A percentile compares a stretch with the other conserved stretches of the same genome.
These are phyloP conservation scores for Anodontia alba DNA, from an alignment of 2,888 invertebrate genomes.

Conservation along the genomic window DNA sequence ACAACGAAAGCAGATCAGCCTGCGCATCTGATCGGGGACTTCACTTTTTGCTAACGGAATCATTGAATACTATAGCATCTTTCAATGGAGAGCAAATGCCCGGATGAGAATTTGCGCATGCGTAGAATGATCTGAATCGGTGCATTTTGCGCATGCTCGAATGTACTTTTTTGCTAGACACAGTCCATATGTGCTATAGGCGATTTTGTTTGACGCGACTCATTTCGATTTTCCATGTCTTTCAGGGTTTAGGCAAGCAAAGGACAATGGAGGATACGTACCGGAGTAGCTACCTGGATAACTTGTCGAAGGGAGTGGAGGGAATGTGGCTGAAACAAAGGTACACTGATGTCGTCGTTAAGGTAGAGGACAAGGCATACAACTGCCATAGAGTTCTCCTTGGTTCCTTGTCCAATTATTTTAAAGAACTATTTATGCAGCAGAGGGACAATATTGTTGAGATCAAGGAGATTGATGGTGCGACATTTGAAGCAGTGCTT, in stretches of 20 bases:
- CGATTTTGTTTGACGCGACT: too few species aligned
- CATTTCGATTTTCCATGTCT: not conserved
- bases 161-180: too few species aligned
- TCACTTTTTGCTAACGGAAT: too few species aligned
- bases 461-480: conserved; percentile 87
- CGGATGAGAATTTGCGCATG: too few species aligned
- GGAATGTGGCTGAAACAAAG: conserved; percentile 48
- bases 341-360: conserved; percentile 56
- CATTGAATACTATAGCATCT: too few species aligned
- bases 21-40: too few species aligned
- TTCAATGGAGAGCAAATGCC: too few species aligned
- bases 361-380: conserved; percentile 48
- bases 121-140: too few species aligned
- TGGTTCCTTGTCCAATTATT: conserved; percentile 57
- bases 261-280: conserved; percentile 36
- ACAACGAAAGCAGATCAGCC: too few species aligned
- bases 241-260: not conserved
- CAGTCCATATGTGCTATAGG: not conserved
- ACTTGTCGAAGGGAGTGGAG: conserved; percentile 47
- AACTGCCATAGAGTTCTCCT: conserved; percentile 54
- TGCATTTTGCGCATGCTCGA: too few species aligned
- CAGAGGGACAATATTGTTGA: conserved; percentile 47
- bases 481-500: conserved; percentile 91
- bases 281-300: conserved; percentile 52
- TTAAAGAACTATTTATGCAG: conserved; percentile 48